Conservation (phyloP, 2,888 invertebrate genomes). For the Andrena dorsata region DNA sequence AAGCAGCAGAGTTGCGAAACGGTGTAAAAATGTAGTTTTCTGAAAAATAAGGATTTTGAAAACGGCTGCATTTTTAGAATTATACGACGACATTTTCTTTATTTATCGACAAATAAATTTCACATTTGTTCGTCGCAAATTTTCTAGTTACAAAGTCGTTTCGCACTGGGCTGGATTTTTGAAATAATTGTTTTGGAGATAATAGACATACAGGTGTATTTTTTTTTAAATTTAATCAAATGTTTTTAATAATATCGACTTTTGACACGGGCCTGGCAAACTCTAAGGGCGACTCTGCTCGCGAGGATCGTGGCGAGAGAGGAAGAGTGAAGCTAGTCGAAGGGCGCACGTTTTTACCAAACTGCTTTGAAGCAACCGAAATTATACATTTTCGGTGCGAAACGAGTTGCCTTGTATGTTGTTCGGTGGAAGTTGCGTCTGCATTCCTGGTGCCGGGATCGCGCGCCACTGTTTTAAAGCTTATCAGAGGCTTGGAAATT, state of each 20-base stretch:
- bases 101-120: no score
- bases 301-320: not conserved
- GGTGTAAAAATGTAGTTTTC: no score
- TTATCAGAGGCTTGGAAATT: conserved; percentile 52
- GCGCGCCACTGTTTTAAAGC: conserved; percentile 45
- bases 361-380: conserved; percentile 7
- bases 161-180: no score
- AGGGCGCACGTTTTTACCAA: not conserved
- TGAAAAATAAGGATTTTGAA: no score
- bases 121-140: no score
- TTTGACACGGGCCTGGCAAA: not conserved
- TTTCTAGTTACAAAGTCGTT: no score
- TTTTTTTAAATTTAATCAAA: no score
- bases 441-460: conserved; percentile 11
- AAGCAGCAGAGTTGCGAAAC: no score
- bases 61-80: no score
- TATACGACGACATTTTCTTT: no score
- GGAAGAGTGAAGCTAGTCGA: not conserved
- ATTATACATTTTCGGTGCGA: conserved; percentile 7
- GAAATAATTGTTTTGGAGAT: no score
- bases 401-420: not conserved
- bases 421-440: conserved; percentile 29
- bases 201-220: no score
- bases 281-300: not conserved
- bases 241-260: not conserved